A percentile compares a stretch with the other conserved stretches of the same genome.
Conservation (phyloP, 2,113 vertebrate species). For the Chionis minor region DNA sequence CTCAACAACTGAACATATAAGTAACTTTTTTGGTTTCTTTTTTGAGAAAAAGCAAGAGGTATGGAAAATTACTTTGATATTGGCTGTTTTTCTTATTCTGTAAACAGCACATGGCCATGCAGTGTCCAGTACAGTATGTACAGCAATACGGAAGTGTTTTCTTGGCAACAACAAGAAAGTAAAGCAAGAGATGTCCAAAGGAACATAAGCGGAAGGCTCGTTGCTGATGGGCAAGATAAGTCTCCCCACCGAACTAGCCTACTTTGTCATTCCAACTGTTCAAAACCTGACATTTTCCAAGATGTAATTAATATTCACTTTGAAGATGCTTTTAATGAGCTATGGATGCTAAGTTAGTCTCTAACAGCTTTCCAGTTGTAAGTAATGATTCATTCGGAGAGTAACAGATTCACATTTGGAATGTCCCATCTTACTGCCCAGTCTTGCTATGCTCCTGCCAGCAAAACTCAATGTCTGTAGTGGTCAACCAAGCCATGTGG, state of each 20-base stretch:
- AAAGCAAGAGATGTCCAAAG: slow-evolving; percentile 58
- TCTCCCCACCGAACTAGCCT: slow-evolving; percentile 60
- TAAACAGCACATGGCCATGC: slow-evolving; percentile 23
- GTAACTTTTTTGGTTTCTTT: background rate
- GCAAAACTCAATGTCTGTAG: slow-evolving; percentile 51
- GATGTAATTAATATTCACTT: slow-evolving; percentile 68
- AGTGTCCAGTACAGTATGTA: slow-evolving; percentile 48
- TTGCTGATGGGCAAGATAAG: slow-evolving; percentile 58
- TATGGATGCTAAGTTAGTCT: slow-evolving; percentile 55
- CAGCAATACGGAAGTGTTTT: slow-evolving; percentile 45
- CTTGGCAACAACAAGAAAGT: slow-evolving; percentile 64
- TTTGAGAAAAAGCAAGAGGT: background rate
- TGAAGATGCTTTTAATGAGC: slow-evolving; percentile 65
- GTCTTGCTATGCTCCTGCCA: slow-evolving; percentile 41
- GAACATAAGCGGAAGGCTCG: slow-evolving; percentile 57
- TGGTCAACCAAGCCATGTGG: slow-evolving; percentile 54
- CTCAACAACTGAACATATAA: background rate
- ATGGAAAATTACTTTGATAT: background rate
- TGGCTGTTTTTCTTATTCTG: slow-evolving; percentile 16
- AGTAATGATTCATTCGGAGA: slow-evolving; percentile 46
- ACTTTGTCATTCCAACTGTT: slow-evolving; percentile 71
- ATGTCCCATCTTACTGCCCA: slow-evolving; percentile 43
- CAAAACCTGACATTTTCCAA: slow-evolving; percentile 65
- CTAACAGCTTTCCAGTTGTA: slow-evolving; percentile 59
- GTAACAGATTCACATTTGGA: slow-evolving; percentile 60